phyloP scores from a whole-genome alignment of 2,888 invertebrate species.

The Phortica magna region DNA sequence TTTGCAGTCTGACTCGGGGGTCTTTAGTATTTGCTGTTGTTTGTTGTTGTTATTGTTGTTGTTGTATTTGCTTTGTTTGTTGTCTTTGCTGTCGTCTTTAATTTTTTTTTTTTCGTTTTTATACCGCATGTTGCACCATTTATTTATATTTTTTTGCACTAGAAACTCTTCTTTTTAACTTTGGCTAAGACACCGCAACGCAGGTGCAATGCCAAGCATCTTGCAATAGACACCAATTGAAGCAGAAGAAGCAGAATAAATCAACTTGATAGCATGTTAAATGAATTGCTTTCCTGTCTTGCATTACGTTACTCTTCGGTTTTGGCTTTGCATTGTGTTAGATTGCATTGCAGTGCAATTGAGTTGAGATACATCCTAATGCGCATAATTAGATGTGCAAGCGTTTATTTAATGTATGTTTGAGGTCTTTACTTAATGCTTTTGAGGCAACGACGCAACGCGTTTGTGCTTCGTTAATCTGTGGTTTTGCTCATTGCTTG shows the following conservation, averaged over 20 bases:
- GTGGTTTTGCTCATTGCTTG: no score
- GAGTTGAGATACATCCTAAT: not conserved
- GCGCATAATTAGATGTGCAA: conserved; percentile 5
- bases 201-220: conserved; percentile 1
- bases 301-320: not conserved
- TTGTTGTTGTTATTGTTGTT: conserved; percentile 6
- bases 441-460: not conserved
- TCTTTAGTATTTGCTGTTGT: not conserved
- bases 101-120: not conserved
- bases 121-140: conserved; percentile 16
- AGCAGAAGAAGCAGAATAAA: not conserved
- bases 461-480: not conserved
- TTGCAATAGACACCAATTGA: conserved; percentile 5
- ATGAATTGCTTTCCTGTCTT: not conserved
- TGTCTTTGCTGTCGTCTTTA: not conserved
- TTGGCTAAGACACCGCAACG: not conserved
- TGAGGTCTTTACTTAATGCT: not conserved
- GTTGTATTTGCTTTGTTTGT: not conserved
- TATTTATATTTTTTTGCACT: conserved; percentile 8
- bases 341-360: not conserved
- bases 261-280: not conserved
- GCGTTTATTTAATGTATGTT: not conserved
- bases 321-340: not conserved
- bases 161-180: not conserved
- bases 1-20: not conserved